Evolutionary conservation across 2,888 invertebrate species (phyloP).

Genomic region (Cheilosia vernalis): DNA sequence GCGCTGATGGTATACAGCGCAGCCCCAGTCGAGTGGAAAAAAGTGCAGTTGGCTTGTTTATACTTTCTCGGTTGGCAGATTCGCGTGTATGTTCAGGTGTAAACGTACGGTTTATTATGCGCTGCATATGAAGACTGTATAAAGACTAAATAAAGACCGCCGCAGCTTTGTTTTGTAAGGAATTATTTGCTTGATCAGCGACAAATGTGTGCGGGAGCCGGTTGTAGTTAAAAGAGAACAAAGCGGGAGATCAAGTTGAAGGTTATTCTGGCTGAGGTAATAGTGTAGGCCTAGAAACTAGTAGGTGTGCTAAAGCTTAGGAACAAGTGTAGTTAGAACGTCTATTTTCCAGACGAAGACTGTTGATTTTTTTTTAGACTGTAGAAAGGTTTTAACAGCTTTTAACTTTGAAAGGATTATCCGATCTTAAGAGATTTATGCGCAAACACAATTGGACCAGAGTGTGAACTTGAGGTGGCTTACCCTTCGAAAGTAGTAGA

Average conservation of each 20-base stretch:
- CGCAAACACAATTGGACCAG: no score
- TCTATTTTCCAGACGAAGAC: no score
- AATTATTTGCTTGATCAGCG: conserved; percentile 23
- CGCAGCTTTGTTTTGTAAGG: neutral
- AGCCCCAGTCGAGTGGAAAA: conserved; percentile 68
- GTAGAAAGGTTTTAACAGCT: no score
- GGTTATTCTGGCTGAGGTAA: no score
- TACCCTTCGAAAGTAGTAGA: no score
- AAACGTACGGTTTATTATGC: conserved; percentile 61
- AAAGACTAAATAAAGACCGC: neutral
- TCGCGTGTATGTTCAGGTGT: conserved; percentile 49
- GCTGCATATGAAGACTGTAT: neutral
- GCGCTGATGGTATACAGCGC: conserved; percentile 4
- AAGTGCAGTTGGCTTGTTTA: conserved; percentile 71
- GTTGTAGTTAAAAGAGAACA: neutral
- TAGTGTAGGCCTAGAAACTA: no score
- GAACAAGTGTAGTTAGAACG: no score
- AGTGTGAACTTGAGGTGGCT: no score
- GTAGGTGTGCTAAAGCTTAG: no score
- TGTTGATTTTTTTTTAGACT: no score
- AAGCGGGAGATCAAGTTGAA: neutral
- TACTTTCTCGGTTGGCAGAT: conserved; percentile 61
- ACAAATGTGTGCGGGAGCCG: neutral
- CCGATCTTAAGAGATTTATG: no score
- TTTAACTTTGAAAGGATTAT: no score